A percentile compares a stretch with the other conserved stretches of the same genome.
Evolutionary conservation across 2,888 invertebrate genomes (phyloP).

Genomic region (Carterocephalus palaemon): DNA sequence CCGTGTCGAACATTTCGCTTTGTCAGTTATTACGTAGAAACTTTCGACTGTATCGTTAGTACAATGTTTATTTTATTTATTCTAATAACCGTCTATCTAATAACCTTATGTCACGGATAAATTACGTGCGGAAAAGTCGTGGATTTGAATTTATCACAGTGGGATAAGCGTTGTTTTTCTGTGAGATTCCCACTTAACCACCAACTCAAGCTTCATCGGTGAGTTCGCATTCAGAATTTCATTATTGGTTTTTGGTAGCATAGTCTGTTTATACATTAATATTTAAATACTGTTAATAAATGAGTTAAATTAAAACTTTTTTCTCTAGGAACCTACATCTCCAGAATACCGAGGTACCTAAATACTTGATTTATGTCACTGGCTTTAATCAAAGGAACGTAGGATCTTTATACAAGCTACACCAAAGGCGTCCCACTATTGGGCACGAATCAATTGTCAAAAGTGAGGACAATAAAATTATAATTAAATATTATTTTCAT

Average conservation of each 20-base stretch:
- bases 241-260: not conserved
- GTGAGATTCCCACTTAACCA: constrained; percentile 4
- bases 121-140: constrained; percentile 40
- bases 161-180: constrained; percentile 35
- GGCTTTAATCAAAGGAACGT: no score
- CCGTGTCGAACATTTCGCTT: constrained; percentile 27
- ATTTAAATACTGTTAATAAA: not conserved
- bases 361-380: no score
- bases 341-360: no score
- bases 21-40: constrained; percentile 25
- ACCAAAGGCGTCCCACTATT: no score
- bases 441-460: no score
- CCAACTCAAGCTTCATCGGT: constrained; percentile 12
- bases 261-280: not conserved
- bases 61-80: constrained; percentile 71
- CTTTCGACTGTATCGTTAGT: constrained; percentile 31
- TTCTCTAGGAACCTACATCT: no score
- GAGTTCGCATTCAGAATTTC: constrained; percentile 12
- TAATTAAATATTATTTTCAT: no score
- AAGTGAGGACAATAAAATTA: no score
- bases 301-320: no score
- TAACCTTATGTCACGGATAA: constrained; percentile 69
- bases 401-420: no score
- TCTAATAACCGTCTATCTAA: constrained; percentile 68
- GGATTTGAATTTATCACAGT: constrained; percentile 53